phyloP scores from a whole-genome alignment of 2,113 vertebrate genomes.

The Toxotes jaculatrix region DNA sequence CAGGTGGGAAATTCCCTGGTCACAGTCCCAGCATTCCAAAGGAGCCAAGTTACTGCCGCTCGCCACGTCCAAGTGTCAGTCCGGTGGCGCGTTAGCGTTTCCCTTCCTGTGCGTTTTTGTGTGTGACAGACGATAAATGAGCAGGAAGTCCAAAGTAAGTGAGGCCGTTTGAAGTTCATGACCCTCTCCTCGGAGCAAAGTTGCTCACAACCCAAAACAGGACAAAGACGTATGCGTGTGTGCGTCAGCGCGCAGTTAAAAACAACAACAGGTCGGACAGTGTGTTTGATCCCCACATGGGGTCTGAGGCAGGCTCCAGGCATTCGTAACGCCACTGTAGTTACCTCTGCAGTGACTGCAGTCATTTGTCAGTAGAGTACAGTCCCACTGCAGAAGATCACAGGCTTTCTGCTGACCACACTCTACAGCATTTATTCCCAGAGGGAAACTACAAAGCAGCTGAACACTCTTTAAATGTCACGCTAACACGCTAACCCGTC shows the following conservation, averaged over 20 bases:
- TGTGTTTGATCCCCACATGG: constrained; percentile 48
- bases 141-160: constrained; percentile 58
- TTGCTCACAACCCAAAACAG: constrained; percentile 18
- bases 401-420: neutral
- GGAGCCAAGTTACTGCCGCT: constrained; percentile 21
- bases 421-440: neutral
- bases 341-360: neutral
- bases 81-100: neutral
- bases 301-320: constrained; percentile 30
- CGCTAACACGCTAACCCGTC: neutral
- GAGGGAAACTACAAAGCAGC: neutral
- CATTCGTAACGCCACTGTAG: neutral
- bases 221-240: neutral
- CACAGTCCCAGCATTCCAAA: constrained; percentile 59
- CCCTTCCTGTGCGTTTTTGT: constrained; percentile 24
- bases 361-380: constrained; percentile 5
- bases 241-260: constrained; percentile 21
- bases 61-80: constrained; percentile 5
- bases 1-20: constrained; percentile 75
- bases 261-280: constrained; percentile 25
- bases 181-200: neutral
- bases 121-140: constrained; percentile 31
- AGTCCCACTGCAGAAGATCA: constrained; percentile 13
- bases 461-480: constrained; percentile 18
- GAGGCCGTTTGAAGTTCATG: constrained; percentile 24